Conservation (phyloP, 2,888 invertebrate species). For the Cephus spinipes region DNA sequence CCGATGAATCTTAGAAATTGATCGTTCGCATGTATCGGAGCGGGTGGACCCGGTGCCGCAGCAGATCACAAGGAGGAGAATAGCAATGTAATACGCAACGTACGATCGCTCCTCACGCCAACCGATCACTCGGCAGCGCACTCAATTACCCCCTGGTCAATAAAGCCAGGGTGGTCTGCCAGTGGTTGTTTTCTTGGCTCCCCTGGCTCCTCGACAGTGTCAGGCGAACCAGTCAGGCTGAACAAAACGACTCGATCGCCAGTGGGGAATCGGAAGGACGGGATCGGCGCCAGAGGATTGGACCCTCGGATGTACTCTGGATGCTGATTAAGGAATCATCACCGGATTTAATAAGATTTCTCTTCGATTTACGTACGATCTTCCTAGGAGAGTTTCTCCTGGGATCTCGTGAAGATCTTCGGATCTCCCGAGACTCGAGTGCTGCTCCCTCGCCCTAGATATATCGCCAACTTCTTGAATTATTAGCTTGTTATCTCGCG, state of each 20-base stretch:
- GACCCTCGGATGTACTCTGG: too few species aligned
- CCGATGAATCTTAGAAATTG: neutral
- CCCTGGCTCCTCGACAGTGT: too few species aligned
- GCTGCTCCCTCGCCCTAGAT: constrained; percentile 26
- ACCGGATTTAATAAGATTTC: constrained; percentile 2
- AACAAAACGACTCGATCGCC: too few species aligned
- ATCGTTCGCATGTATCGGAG: neutral
- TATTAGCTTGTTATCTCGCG: constrained; percentile 60
- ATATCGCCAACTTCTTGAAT: constrained; percentile 59
- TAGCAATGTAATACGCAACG: neutral
- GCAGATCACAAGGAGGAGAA: constrained; percentile 49
- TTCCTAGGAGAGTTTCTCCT: neutral
- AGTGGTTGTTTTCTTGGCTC: constrained; percentile 17
- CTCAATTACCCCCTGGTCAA: constrained; percentile 41
- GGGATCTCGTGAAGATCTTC: neutral
- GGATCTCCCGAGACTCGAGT: neutral
- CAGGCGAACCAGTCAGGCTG: too few species aligned
- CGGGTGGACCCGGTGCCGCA: constrained; percentile 37
- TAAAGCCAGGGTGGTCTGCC: constrained; percentile 54
- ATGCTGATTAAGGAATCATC: neutral
- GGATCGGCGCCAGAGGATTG: too few species aligned
- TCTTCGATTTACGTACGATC: neutral
- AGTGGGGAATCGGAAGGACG: too few species aligned
- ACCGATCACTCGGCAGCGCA: constrained; percentile 1
- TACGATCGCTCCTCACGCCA: constrained; percentile 4